Conservation (phyloP, 2,113 vertebrate genomes). For the Melanerpes formicivorus region DNA sequence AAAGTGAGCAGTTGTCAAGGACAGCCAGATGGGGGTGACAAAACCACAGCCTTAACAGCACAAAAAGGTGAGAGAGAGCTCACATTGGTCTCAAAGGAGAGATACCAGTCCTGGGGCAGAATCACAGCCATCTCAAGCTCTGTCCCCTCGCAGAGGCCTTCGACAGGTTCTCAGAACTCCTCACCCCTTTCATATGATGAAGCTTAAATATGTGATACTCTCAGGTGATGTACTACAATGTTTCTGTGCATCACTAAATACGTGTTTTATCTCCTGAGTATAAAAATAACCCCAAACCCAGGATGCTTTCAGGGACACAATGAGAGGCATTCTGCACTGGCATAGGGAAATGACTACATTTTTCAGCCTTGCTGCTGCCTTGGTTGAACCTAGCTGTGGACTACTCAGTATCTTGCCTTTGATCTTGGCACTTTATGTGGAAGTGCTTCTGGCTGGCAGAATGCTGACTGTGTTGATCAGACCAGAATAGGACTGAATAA, state of each 20-base stretch:
- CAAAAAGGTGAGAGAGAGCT: not conserved
- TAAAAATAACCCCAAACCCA: not conserved
- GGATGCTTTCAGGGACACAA: not conserved
- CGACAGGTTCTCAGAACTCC: not conserved
- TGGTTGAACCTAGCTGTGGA: not conserved
- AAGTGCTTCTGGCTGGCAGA: not conserved
- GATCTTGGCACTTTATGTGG: not conserved
- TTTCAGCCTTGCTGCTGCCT: not conserved
- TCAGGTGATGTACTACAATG: not conserved
- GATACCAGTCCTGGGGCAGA: not conserved
- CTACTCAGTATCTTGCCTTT: not conserved
- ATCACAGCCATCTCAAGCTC: not conserved
- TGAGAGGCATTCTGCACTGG: not conserved
- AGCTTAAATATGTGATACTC: not conserved
- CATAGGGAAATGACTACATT: not conserved
- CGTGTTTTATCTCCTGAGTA: not conserved
- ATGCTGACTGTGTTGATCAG: not conserved
- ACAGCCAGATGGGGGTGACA: constrained; percentile 8
- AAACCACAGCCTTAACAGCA: not conserved
- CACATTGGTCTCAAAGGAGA: not conserved
- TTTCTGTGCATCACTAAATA: not conserved
- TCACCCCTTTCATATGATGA: not conserved
- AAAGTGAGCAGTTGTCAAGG: not conserved
- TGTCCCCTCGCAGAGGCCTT: not conserved
- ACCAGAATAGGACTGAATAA: not conserved